Base-by-base conservation (phyloP, 2,113 vertebrate species). In the Pseudonaja textilis region DNA sequence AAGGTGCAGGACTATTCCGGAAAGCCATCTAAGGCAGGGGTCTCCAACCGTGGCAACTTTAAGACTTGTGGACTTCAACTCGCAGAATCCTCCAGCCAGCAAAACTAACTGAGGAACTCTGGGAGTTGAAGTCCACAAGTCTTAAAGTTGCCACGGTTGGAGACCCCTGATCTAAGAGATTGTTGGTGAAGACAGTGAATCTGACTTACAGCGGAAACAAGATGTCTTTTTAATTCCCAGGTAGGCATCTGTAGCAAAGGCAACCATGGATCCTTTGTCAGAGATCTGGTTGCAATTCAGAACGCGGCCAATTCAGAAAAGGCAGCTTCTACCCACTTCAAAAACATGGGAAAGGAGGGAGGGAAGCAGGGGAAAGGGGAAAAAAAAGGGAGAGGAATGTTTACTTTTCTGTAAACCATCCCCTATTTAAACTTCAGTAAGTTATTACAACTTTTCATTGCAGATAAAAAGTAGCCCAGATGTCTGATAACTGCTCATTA, bases 401-500 rank as follows among this genome's bases (percentile, higher is more conserved):
- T 2, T 26, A 26, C 81, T 92, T 91, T 91, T 88, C 81, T 39
- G 39, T 0, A 0, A 42, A 52, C 52, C 47, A 81, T 7, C 42
- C 3, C 25, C 61, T 69, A 22, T 61, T 91, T 92, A 89, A 89
- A 89, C 20, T 3, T 0, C 29, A 45, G 81, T 0, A 89, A 92
- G 69, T 26, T 56, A 45, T 18, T 74, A 45, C 25, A 34, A 74
- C 42, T 85, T 54, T 29, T 88, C 61, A 81, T 59, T 89, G 34
- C 34, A 69, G 64, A 90, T 85, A 87, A 0, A 93, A 93, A 93
- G 92, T 0, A 0, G 5, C 18, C 23, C 22, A 12, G 26, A 0
- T 0, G 0, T 0, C 47, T 8, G 45, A 85, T 54, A 54, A 81
- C 89, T 95, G 91, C 88, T 93, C 95, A 91, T 94, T 95, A 95